Evolutionary conservation across 2,797 vertebrate genomes (phyloP), one percentile per base, ranked within the genome.

Genomic region (Coregonus sp.): DNA sequence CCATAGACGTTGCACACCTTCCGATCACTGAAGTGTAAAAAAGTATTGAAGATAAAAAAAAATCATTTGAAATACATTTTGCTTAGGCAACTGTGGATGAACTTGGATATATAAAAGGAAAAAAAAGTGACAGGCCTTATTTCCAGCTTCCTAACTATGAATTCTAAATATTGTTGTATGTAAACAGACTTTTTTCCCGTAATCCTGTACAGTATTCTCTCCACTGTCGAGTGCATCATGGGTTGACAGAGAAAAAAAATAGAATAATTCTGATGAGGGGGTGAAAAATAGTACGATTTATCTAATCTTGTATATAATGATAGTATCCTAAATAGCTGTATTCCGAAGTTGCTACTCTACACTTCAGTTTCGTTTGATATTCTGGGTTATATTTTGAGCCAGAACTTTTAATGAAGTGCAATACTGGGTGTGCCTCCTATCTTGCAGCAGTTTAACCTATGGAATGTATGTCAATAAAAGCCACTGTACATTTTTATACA

Each of bases 351-450:
- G 97, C 95, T 97, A 95, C 96, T 97, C 96, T 97, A 96, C 96
- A 97, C 96, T 96, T 96, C 96, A 96, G 92, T 97, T 98, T 97
- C 95, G 96, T 98, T 98, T 98, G 95, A 97, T 98, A 96, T 98
- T 97, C 96, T 97, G 97, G 97, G 95, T 98, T 98, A 96, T 95
- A 96, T 98, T 98, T 95, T 96, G 95, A 98, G 97, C 97, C 97
- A 98, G 98, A 99, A 97, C 95, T 98, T 99, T 98, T 97, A 97
- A 97, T 98, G 97, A 99, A 98, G 98, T 99, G 97, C 98, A 99
- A 99, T 98, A 99, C 96, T 98, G 96, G 97, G 98, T 97, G 97
- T 99, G 98, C 97, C 98, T 98, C 97, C 97, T 97, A 96, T 97
- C 96, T 97, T 95, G 96, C 97, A 98, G 97, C 96, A 97, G 97